Percentiles rank a stretch among this genome's conserved stretches.
Conservation (phyloP, 2,888 invertebrate species). For the Meandrusa payeni region DNA sequence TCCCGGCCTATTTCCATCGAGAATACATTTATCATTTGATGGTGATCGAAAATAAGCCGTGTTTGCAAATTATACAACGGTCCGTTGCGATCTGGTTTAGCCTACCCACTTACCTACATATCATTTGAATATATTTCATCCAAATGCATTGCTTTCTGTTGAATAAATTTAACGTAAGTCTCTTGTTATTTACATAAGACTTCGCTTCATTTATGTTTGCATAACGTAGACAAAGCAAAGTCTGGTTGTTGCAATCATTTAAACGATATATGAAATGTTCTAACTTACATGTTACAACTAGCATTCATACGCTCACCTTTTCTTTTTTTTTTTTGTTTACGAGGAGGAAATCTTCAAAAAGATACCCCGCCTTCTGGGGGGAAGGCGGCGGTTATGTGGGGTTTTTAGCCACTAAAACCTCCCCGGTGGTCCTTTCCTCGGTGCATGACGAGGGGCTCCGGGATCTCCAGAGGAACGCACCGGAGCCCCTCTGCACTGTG, state of each 20-base stretch:
- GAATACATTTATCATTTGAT: slow-evolving; percentile 60
- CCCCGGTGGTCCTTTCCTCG: too few species aligned
- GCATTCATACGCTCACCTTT: too few species aligned
- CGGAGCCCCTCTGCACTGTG: too few species aligned
- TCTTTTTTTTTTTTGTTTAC: too few species aligned
- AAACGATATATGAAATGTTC: too few species aligned
- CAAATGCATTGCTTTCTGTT: slow-evolving; percentile 24
- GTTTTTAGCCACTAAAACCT: too few species aligned
- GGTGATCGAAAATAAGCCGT: slow-evolving; percentile 55
- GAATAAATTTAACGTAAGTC: slow-evolving; percentile 22
- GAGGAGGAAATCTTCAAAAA: too few species aligned
- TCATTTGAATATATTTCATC: slow-evolving; percentile 25
- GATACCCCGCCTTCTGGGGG: too few species aligned
- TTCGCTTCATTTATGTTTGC: slow-evolving; percentile 2
- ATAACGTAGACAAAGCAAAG: background rate
- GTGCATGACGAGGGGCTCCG: too few species aligned
- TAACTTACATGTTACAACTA: too few species aligned
- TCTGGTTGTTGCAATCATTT: background rate
- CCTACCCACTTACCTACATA: slow-evolving; percentile 27
- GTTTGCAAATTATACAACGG: slow-evolving; percentile 46
- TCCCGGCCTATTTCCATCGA: slow-evolving; percentile 53
- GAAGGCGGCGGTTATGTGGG: too few species aligned
- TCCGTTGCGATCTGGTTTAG: slow-evolving; percentile 35
- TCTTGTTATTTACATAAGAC: slow-evolving; percentile 22
- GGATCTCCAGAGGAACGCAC: too few species aligned